phyloP scores from a whole-genome alignment of 2,797 vertebrate genomes.

The Lerista edwardsae region DNA sequence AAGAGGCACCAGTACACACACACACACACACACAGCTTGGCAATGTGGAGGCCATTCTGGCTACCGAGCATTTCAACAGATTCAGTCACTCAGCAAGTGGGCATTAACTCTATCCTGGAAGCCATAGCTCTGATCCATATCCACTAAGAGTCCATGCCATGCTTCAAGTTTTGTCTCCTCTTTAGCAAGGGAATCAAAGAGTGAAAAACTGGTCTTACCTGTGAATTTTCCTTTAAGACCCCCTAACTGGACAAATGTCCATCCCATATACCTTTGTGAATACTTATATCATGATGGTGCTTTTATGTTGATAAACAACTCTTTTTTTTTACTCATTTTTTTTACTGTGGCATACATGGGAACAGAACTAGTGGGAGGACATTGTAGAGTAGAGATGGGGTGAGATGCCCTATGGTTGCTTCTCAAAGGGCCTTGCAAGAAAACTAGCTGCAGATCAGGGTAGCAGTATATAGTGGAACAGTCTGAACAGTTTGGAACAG shows the following conservation, averaged over 20 bases:
- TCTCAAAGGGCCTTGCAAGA: background rate
- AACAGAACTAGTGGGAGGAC: background rate
- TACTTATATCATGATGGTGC: background rate
- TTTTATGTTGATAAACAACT: background rate
- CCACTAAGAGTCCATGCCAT: background rate
- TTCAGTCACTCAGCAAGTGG: background rate
- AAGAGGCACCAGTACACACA: background rate
- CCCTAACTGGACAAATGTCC: background rate
- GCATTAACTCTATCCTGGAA: background rate
- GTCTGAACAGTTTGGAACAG: background rate
- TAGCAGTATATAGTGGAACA: background rate
- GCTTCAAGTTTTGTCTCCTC: background rate
- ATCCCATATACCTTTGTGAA: background rate
- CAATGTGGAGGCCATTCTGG: background rate
- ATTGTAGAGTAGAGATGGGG: background rate
- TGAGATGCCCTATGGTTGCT: background rate
- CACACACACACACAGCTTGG: background rate
- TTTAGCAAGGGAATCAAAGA: background rate
- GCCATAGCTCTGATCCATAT: background rate
- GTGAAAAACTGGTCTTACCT: constrained; percentile 23
- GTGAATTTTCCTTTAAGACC: constrained; percentile 38
- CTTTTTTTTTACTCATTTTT: background rate
- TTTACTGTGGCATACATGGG: too few relatives aligned
- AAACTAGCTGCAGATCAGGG: background rate
- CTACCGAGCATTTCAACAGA: background rate